A percentile compares a stretch with the other conserved stretches of the same genome.
These are phyloP conservation scores for Ctenopoma multispine DNA, from an alignment of 2,797 vertebrate genomes.

Conservation along the genomic window DNA sequence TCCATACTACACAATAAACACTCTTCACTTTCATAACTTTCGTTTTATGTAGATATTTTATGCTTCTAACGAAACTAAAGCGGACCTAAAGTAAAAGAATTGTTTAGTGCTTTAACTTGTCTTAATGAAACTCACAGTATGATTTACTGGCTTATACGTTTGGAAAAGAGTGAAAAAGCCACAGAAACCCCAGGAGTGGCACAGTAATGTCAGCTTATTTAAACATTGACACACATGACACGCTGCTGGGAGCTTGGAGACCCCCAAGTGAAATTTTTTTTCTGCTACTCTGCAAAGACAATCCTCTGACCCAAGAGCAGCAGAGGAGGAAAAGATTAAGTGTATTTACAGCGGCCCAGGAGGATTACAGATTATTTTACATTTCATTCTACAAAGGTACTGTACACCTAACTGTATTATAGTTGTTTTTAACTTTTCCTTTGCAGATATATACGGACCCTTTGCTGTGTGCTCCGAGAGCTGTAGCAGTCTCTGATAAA, in stretches of 20 bases:
- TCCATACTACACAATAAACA: not conserved
- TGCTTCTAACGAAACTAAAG: not conserved
- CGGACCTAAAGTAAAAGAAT: not conserved
- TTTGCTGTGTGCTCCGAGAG: conserved; percentile 1
- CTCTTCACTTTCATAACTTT: not conserved
- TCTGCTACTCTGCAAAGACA: conserved; percentile 6
- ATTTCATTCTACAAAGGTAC: conserved; percentile 1
- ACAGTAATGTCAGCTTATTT: not conserved
- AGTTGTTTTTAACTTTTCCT: conserved; percentile 22
- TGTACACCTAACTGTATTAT: conserved; percentile 1
- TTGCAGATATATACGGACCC: conserved; percentile 18
- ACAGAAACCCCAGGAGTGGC: not conserved
- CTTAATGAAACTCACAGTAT: not conserved
- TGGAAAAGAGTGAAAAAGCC: not conserved
- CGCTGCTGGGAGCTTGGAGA: not conserved
- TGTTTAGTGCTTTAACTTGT: not conserved
- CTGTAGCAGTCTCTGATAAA: conserved; percentile 30
- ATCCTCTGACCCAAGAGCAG: conserved; percentile 6
- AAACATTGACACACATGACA: not conserved
- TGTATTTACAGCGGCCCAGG: not conserved
- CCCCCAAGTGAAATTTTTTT: not conserved
- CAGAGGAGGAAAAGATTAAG: conserved; percentile 10
- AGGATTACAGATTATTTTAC: not conserved
- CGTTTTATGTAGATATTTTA: not conserved
- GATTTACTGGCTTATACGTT: not conserved